phyloP scores from a whole-genome alignment of 2,888 invertebrate species.

The Dicycla oo region DNA sequence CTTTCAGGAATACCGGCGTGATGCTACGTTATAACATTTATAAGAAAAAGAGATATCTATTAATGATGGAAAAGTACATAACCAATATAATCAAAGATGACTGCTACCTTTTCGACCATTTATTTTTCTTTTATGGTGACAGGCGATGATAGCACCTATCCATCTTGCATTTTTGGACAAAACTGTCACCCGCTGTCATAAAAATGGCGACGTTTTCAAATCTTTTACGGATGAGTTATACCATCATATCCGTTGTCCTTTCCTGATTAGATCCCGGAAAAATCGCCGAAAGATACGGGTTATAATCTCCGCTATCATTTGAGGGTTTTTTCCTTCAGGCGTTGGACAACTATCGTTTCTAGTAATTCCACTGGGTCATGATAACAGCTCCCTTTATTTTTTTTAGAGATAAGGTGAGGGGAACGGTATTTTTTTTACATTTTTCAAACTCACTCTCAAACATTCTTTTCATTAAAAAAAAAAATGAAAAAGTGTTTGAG shows the following conservation, averaged over 20 bases:
- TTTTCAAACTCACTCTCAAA: no score
- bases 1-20: no score
- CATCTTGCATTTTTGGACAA: conserved; percentile 22
- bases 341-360: background rate
- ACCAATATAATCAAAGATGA: background rate
- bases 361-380: background rate
- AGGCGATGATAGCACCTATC: background rate
- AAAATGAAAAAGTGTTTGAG: no score
- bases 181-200: conserved; percentile 35
- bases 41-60: background rate
- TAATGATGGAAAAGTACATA: no score
- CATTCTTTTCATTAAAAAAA: no score
- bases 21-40: background rate
- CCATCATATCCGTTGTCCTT: conserved; percentile 8
- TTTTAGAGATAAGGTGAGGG: no score
- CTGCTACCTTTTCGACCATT: conserved; percentile 2
- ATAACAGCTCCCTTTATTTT: no score
- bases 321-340: conserved; percentile 18
- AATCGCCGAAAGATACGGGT: conserved; percentile 31
- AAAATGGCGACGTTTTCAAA: conserved; percentile 42
- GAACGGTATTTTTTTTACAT: no score
- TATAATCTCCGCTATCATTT: conserved; percentile 20
- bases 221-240: conserved; percentile 46
- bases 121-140: conserved; percentile 19
- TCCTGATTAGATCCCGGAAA: conserved; percentile 46